Conservation (phyloP, 37 sponge, comb jelly and placozoan species). For the Tethya wilhelma region DNA sequence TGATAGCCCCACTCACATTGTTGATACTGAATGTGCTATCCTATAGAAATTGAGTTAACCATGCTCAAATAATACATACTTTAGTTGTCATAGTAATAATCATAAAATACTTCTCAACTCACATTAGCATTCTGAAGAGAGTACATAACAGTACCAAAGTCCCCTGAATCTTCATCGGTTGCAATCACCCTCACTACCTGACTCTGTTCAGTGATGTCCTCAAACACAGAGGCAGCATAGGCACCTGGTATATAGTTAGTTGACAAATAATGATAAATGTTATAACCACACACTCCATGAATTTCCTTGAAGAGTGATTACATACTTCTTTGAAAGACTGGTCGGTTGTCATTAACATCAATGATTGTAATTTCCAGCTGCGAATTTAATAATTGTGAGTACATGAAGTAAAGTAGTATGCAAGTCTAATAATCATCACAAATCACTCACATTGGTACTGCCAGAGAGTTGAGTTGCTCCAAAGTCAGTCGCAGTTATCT, state of each 20-base stretch:
- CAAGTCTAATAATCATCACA: not conserved
- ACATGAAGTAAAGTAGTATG: not conserved
- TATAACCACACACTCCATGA: not conserved
- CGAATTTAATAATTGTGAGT: not conserved
- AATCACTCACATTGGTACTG: not conserved
- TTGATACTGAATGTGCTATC: slow-evolving; percentile 5
- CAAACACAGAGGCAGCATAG: slow-evolving; percentile 5
- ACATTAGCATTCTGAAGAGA: no score
- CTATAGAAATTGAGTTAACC: no score
- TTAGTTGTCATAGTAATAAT: not conserved
- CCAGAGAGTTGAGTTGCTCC: not conserved
- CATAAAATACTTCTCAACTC: no score
- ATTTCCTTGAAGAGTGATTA: not conserved
- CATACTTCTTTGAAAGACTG: slow-evolving; percentile 20
- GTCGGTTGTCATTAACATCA: slow-evolving; percentile 34
- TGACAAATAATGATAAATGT: not conserved
- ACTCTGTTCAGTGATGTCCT: slow-evolving; percentile 1
- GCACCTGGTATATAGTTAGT: not conserved
- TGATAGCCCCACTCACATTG: slow-evolving; percentile 17
- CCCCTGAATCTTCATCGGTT: slow-evolving; percentile 23
- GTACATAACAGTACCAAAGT: not conserved
- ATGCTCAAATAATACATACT: no score
- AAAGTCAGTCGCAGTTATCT: slow-evolving; percentile 16
- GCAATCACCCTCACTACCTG: slow-evolving; percentile 5
- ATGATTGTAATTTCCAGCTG: not conserved